Evolutionary conservation across 2,797 vertebrate genomes (phyloP).

Genomic region (Falco concolor): DNA sequence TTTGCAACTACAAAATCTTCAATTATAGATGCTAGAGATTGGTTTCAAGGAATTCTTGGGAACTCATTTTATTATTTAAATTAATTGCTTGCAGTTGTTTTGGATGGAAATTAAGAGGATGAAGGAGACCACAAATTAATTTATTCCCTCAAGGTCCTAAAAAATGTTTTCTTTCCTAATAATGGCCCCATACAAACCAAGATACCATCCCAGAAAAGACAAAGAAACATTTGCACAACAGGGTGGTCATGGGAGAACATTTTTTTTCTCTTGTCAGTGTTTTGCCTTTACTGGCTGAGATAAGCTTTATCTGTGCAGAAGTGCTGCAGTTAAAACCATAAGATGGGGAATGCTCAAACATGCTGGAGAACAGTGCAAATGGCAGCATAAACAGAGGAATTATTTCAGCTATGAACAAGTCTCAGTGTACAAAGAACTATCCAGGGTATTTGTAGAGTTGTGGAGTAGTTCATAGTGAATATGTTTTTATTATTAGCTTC

Average conservation of each 20-base stretch:
- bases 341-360: neutral
- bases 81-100: neutral
- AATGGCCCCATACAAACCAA: neutral
- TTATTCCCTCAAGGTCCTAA: neutral
- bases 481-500: neutral
- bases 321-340: neutral
- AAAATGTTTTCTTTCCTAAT: neutral
- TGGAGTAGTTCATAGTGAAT: neutral
- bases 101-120: neutral
- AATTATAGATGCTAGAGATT: neutral
- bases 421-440: neutral
- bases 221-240: neutral
- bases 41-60: neutral
- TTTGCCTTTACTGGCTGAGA: neutral
- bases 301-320: slow-evolving; percentile 18
- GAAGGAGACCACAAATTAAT: neutral
- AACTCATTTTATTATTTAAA: neutral
- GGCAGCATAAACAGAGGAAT: neutral
- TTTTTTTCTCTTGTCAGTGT: neutral
- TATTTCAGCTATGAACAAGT: slow-evolving; percentile 9
- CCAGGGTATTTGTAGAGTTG: neutral
- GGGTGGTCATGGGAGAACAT: neutral
- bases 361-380: neutral
- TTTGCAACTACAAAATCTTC: neutral
- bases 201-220: neutral